phyloP scores from a whole-genome alignment of 2,797 vertebrate genomes.

The Scomberomorus guttatus region DNA sequence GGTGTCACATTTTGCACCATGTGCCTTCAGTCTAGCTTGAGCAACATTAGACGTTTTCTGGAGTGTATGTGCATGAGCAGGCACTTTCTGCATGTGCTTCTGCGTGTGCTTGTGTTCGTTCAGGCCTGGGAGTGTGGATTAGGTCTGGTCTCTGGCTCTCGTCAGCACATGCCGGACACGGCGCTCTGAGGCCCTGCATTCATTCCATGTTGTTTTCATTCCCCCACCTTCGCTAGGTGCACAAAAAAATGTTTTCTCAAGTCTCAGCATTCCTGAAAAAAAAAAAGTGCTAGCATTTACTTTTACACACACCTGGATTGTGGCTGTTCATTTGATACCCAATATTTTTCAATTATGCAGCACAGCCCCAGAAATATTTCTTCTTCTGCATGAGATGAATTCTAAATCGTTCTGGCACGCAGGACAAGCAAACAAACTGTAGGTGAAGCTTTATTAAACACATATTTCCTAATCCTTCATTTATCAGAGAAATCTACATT shows the following conservation, averaged over 20 bases:
- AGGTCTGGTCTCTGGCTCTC: conserved; percentile 83
- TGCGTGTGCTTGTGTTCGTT: conserved; percentile 59
- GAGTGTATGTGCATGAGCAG: conserved; percentile 55
- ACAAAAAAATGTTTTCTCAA: conserved; percentile 84
- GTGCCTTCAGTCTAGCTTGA: conserved; percentile 26
- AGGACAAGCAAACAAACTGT: conserved; percentile 51
- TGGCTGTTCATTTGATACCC: conserved; percentile 73
- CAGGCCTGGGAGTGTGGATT: conserved; percentile 69
- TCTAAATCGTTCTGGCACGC: conserved; percentile 47
- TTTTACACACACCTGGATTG: conserved; percentile 81
- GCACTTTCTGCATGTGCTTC: conserved; percentile 60
- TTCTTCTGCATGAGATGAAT: conserved; percentile 21
- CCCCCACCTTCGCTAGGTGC: conserved; percentile 80
- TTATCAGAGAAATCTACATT: conserved; percentile 66
- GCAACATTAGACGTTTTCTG: conserved; percentile 47
- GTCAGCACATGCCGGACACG: conserved; percentile 81
- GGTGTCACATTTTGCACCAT: conserved; percentile 21
- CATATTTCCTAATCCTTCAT: conserved; percentile 47
- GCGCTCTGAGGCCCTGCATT: conserved; percentile 84
- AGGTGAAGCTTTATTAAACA: conserved; percentile 60
- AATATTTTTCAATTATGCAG: conserved; percentile 67
- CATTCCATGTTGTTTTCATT: conserved; percentile 87
- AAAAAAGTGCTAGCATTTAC: conserved; percentile 68
- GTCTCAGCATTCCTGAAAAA: conserved; percentile 74
- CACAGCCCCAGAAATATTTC: conserved; percentile 48